Base-by-base conservation (phyloP, 2,113 vertebrate genomes). In the Rallus limicola region DNA sequence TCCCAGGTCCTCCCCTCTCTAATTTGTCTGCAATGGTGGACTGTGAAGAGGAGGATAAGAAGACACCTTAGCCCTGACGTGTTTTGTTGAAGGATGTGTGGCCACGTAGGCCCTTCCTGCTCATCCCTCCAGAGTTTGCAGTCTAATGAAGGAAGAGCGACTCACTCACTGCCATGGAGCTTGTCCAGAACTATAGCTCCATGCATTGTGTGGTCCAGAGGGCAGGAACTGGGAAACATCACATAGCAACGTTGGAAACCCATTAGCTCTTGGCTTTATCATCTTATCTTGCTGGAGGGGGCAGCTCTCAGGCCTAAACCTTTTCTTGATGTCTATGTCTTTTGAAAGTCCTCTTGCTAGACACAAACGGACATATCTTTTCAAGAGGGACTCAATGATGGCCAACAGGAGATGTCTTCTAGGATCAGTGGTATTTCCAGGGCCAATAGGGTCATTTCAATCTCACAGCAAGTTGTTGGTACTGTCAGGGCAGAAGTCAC, bases 41-140 rank as follows among this genome's bases (percentile, higher is more conserved):
- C 4, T 20, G 40, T 21, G 34, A 70, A 76, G 20, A 28, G 84
- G 8, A 87, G 3, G 21, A 42, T 6, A 55, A 58, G 58, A 42
- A 64, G 18, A 59, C 11, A 6, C n/a, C 18, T 76, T 10, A 16
- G 8, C 11, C 15, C 2, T 13, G 2, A 10, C 1, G 20, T 18
- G 23, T 62, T 67, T 71, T 25, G 46, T 25, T 55, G 56, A 64
- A 88, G 24, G 10, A 24, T 3, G 11, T 18, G 11, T 31, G 38
- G 20, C 9, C 13, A 21, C 16, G 20, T 20, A 46, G 58, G 8
- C 7, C 29, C 36, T 76, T 86, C 40, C 21, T 46, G 33, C 33
- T 87, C 29, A 38, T 58, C 21, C 13, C 21, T 77, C 18, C 21
- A 58, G 65, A 38, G 6, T 44, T 53, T 25, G 12, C 6, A 34